Conservation (phyloP, 2,797 vertebrate species). For the Lacerta agilis region DNA sequence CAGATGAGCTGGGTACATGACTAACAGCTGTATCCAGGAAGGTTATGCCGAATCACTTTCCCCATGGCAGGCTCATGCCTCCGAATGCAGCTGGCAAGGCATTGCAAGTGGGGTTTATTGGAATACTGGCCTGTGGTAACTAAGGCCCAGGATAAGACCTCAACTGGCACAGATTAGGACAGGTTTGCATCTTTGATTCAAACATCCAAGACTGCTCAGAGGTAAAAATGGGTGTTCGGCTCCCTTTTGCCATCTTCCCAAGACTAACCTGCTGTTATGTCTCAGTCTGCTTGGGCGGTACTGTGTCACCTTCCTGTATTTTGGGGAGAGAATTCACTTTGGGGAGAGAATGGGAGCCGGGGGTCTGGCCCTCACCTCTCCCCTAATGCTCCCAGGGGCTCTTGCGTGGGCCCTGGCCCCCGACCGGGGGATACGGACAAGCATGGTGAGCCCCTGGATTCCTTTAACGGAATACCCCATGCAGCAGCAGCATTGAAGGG, state of each 20-base stretch:
- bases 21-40: neutral
- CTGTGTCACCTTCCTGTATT: neutral
- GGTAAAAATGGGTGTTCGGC: neutral
- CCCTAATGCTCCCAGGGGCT: too few relatives aligned
- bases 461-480: too few relatives aligned
- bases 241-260: neutral
- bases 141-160: neutral
- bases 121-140: neutral
- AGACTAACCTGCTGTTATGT: neutral
- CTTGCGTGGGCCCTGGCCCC: too few relatives aligned
- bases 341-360: too few relatives aligned
- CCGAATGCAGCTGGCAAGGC: neutral
- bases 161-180: neutral
- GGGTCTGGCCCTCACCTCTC: too few relatives aligned
- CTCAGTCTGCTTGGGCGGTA: neutral
- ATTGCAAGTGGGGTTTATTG: neutral
- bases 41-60: neutral
- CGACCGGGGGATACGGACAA: too few relatives aligned
- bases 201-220: neutral
- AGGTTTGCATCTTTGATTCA: neutral
- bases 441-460: too few relatives aligned
- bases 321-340: too few relatives aligned
- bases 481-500: too few relatives aligned
- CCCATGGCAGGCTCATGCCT: neutral
- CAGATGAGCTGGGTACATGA: neutral